Evolutionary conservation across 1,140 invertebrate species (phyloP).

Genomic region (Aplysia californica): DNA sequence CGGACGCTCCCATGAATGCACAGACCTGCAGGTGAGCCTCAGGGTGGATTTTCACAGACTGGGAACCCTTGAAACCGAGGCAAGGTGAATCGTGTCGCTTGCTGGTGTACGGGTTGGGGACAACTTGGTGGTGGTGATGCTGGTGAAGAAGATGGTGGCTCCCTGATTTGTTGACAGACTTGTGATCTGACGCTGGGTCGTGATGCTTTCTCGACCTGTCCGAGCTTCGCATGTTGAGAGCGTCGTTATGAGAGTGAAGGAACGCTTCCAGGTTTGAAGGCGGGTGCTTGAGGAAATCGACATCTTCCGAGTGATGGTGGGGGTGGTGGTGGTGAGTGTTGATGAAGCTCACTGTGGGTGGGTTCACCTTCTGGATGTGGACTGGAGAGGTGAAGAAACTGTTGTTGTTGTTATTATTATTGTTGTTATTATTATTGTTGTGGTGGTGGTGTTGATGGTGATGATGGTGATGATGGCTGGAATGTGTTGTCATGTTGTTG

Average conservation of each 20-base stretch:
- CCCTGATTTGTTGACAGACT: not conserved
- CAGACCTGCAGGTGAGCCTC: not conserved
- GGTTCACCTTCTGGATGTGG: not conserved
- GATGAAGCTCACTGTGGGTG: not conserved
- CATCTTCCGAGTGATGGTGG: not conserved
- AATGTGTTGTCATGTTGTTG: too few relatives aligned
- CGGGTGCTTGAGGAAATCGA: not conserved
- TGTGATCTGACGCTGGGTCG: not conserved
- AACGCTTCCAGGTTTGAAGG: constrained; percentile 9
- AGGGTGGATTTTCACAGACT: constrained; percentile 5
- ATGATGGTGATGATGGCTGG: too few relatives aligned
- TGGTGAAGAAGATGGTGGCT: not conserved
- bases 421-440: too few relatives aligned
- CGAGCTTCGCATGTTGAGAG: not conserved
- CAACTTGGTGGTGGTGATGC: not conserved
- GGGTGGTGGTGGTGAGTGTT: not conserved
- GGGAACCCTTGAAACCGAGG: not conserved
- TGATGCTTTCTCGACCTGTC: not conserved
- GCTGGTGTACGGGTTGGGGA: not conserved
- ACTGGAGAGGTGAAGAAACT: too few relatives aligned
- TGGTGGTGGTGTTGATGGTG: too few relatives aligned
- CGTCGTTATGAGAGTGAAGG: constrained; percentile 15
- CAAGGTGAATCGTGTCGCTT: not conserved
- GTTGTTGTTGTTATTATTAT: too few relatives aligned
- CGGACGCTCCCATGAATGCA: constrained; percentile 2